Base-by-base conservation (phyloP, 2,888 invertebrate species). In the Drosophila cyrtoloma region DNA sequence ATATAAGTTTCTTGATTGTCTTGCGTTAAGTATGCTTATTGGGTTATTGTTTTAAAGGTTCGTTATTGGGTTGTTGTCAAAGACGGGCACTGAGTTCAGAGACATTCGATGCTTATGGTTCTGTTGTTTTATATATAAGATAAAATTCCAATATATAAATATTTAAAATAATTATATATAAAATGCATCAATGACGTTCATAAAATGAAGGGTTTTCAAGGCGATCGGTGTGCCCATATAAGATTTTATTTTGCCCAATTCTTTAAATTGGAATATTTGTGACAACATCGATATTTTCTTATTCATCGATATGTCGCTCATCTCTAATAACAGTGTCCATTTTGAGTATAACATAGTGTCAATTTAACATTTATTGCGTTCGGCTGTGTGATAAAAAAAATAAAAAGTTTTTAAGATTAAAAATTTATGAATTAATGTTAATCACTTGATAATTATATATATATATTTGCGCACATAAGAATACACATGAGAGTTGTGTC, bases 291-390 rank as follows among this genome's bases (percentile, higher is more conserved):
- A 66, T 66, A 35, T 42, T 44, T 56, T 19, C 19, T 14, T 30
- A 30, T 55, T 55, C 6, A 3, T 33, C 52, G 71, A 73, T 56
- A 59, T 39, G 66, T 58, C 47, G 51, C 28, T n/a, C 58, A 59
- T 44, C 58, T 47, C 50, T 58, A 59, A 66, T 63, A 60, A 64
- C 64, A 72, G 59, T 30, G 55, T 47, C 53, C 63, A 68, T 77
- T 77, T 51, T 63, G 76, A 76, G 72, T 64, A 52, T 56, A 57
- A 77, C 74, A 76, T 67, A 71, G 60, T 58, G 44, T 64, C 42
- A 67, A 64, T 68, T 71, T 68, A 68, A 75, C 71, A 75, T 75
- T 56, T 62, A 64, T 67, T 78, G 62, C 67, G 61, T 78, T 59
- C 61, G 67, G 78, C 63, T 59, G 75, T 78, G 75, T 39, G 72